These are phyloP conservation scores for Mesitornis unicolor DNA, from an alignment of 2,113 vertebrate genomes.

Conservation along the genomic window DNA sequence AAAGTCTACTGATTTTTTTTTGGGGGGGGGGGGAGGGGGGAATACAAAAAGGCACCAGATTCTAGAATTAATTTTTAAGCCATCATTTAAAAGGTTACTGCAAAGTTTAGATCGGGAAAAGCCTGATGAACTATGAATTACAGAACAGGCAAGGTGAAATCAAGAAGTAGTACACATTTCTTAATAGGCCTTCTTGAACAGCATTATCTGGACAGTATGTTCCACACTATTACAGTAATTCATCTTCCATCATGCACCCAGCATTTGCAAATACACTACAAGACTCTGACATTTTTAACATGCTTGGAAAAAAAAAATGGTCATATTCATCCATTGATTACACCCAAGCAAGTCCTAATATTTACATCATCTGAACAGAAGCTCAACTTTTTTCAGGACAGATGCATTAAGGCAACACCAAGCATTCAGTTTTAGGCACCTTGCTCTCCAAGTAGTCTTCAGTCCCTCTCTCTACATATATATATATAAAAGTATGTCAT, in stretches of 20 bases:
- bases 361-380: not conserved
- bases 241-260: not conserved
- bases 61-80: not conserved
- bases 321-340: not conserved
- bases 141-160: not conserved
- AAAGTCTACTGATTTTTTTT: not conserved
- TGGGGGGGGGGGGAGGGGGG: not conserved
- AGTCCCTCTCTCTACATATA: not conserved
- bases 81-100: not conserved
- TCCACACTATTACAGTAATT: not conserved
- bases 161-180: not conserved
- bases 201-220: not conserved
- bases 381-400: not conserved
- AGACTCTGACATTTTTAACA: not conserved
- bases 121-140: not conserved
- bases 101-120: not conserved
- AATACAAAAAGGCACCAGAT: accelerated
- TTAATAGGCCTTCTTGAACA: not conserved
- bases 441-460: not conserved
- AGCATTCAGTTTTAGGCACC: not conserved
- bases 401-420: not conserved
- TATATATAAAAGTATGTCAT: accelerated
- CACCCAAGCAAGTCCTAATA: not conserved
- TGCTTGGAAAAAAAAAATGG: not conserved
- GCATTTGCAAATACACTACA: not conserved